Evolutionary conservation across 2,797 vertebrate genomes (phyloP).

Genomic region (Melanotaenia parkinsoni): DNA sequence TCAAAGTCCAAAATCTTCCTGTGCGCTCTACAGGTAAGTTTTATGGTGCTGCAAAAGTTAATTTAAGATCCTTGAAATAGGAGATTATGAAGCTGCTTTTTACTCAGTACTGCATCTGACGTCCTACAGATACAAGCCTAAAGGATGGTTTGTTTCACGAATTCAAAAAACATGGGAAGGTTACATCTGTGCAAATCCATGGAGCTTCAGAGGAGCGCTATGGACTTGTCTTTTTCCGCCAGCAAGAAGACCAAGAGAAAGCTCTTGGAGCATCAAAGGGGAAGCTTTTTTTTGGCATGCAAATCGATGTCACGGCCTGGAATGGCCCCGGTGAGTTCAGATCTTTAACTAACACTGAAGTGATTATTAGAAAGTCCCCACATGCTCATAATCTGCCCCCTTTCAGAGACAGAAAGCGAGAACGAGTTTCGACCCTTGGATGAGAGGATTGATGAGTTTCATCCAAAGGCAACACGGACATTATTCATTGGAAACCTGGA

Average conservation of each 20-base stretch:
- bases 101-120: slow-evolving; percentile 20
- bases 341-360: slow-evolving; percentile 3
- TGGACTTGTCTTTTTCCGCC: slow-evolving; percentile 97
- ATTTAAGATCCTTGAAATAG: neutral
- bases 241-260: slow-evolving; percentile 99
- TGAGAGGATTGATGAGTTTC: slow-evolving; percentile 98
- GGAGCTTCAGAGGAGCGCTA: slow-evolving; percentile 96
- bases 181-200: slow-evolving; percentile 98
- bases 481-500: slow-evolving; percentile 99
- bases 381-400: slow-evolving; percentile 12
- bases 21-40: slow-evolving; percentile 96
- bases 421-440: slow-evolving; percentile 98
- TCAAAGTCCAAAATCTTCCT: slow-evolving; percentile 99
- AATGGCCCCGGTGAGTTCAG: slow-evolving; percentile 91
- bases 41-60: neutral
- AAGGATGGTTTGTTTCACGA: slow-evolving; percentile 99
- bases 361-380: slow-evolving; percentile 3
- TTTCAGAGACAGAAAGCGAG: slow-evolving; percentile 96
- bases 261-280: slow-evolving; percentile 95
- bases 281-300: slow-evolving; percentile 99
- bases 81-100: neutral
- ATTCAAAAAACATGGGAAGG: slow-evolving; percentile 99
- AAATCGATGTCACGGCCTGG: slow-evolving; percentile 98
- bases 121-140: slow-evolving; percentile 92
- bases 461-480: slow-evolving; percentile 96